Base-by-base conservation (phyloP, 2,888 invertebrate genomes). In the Orthosia gracilis region DNA sequence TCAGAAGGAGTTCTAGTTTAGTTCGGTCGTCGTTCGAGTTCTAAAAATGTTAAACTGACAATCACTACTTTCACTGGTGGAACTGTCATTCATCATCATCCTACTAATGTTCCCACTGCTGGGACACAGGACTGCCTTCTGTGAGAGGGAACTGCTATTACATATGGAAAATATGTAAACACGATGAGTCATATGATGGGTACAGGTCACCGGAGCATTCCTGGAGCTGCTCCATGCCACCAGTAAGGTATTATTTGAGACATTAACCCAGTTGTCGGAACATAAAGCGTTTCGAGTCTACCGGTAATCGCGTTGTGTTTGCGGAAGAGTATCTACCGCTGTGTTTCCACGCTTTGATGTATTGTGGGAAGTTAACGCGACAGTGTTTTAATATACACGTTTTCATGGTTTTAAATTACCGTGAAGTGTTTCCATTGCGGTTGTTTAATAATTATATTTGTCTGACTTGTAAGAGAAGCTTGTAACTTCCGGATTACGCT, bases 201-300 rank as follows among this genome's bases (percentile, higher is more conserved):
- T 84, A 79, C 90, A 85, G 94, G 94, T 94, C 92, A 93, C 92
- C 90, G 86, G 94, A 91, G 83, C 92, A 87, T 80, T 88, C 83
- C 84, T 88, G 85, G 82, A 85, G 85, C 84, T 85, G 91, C 90
- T 89, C 88, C 89, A 87, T 88, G 87, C 89, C 85, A 88, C 88
- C 87, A 85, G 87, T 90, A 91, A 40, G 40, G 91, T 89, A 93
- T 82, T 92, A 93, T 93, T 92, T 85, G 87, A 85, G 86, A 84
- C 90, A 94, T 95, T 96, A 94, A 95, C 95, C 96, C 85, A 94
- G 86, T 91, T 95, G 89, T 82, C 71, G 55, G 85, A 85, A 85
- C 89, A 88, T 92, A 90, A 94, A 92, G 86, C 86, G 82, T 73
- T 80, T 88, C 84, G 88, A 89, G 82, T 79, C 85, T 87, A 77